Evolutionary conservation across 2,888 invertebrate species (phyloP).

Genomic region (Phytoseiulus persimilis): DNA sequence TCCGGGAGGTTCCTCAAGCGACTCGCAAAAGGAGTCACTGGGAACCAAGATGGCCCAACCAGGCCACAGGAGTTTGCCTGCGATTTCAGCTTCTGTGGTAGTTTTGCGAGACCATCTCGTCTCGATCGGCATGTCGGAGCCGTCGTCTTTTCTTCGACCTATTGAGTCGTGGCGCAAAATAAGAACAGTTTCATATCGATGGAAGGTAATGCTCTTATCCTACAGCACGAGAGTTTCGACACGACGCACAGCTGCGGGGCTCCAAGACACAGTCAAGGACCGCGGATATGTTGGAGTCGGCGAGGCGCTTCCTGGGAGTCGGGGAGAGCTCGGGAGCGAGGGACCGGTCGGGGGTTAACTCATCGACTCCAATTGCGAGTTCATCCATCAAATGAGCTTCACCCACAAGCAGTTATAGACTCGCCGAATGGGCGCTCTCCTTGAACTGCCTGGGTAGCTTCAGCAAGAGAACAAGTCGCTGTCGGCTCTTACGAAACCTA

Average conservation of each 20-base stretch:
- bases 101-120: no score
- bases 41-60: no score
- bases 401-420: neutral
- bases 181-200: no score
- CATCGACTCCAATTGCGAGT: slow-evolving; percentile 38
- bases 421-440: neutral
- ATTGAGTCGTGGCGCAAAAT: no score
- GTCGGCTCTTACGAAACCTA: neutral
- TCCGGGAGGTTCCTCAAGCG: no score
- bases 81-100: no score
- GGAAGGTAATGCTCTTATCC: no score
- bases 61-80: no score
- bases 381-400: slow-evolving; percentile 35
- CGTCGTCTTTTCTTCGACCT: no score
- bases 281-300: neutral
- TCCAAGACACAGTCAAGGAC: neutral
- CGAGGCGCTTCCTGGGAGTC: neutral
- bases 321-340: neutral
- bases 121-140: no score
- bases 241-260: neutral
- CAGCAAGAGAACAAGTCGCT: neutral
- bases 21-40: no score
- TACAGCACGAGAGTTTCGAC: no score
- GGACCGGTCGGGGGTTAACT: slow-evolving; percentile 24
- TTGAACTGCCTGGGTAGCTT: neutral